Base-by-base conservation (phyloP, 2,113 vertebrate species). In the Pardalotus punctatus region DNA sequence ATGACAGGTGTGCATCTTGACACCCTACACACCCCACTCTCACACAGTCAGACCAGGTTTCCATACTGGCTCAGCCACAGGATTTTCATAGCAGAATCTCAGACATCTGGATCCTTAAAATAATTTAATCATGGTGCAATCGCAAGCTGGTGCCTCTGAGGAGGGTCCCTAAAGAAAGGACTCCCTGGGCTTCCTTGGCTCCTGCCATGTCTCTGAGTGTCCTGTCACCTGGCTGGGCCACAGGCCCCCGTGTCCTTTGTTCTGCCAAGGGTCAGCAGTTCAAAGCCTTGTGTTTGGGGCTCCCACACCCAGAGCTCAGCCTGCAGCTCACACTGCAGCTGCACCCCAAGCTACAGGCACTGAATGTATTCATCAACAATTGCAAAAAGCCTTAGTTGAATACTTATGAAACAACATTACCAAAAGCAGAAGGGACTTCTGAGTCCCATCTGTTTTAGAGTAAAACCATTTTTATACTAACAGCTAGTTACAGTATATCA, bases 301-400 rank as follows among this genome's bases (percentile, higher is more conserved):
- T 65, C 6, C 50, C 42, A 9, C 25, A 64, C 31, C 48, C 76
- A 6, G 50, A 64, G 33, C 35, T 57, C 58, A 65, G 15, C 22
- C 33, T 12, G 3, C 64, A 54, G 2, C 33, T 60, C 1, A 0
- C 29, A 36, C 33, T 15, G 8, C 28, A 61, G 64, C 38, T 48
- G 35, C 31, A 48, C 2, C 7, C 13, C 0, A 1, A 48, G 9
- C 58, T 64, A 50, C 14, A 0, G 0, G 43, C 18, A 24, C 22
- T 33, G 33, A 50, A 43, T 14, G 5, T 12, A 50, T 16, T 65
- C 35, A 18, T 31, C 43, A 65, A 13, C 23, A 29, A 17, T 2
- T 73, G 1, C 57, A 40, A 31, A 33, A 69, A 21, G 1, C 1
- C 5, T 58, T 24, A 20, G 2, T 2, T 76, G 23, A 78, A 38